Percentiles rank a stretch among this genome's conserved stretches.
Evolutionary conservation across 2,888 invertebrate species (phyloP).

Genomic region (Chrysodeixis includens): DNA sequence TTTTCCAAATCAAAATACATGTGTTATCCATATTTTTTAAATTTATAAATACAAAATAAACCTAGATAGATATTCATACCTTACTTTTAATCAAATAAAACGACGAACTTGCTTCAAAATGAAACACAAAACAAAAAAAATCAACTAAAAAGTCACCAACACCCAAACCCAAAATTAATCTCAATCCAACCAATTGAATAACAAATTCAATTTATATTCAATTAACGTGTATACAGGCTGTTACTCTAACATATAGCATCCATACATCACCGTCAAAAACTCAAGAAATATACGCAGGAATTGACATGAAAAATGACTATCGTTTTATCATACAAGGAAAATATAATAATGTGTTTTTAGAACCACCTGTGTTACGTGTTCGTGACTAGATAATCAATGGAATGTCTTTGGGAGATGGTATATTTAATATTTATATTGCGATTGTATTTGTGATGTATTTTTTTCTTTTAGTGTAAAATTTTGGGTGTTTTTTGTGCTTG

Average conservation of each 20-base stretch:
- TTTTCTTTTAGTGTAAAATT: not conserved
- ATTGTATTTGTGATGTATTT: not conserved
- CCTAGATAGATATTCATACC: too few species aligned
- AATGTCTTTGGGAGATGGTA: conserved; percentile 2
- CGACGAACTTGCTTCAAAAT: too few species aligned
- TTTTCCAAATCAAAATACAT: too few species aligned
- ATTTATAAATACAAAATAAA: too few species aligned
- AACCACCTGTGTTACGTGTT: conserved; percentile 30
- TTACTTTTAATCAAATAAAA: too few species aligned
- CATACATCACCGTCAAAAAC: conserved; percentile 74
- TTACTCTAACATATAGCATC: conserved; percentile 66
- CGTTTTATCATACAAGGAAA: conserved; percentile 66
- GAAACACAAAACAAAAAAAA: not conserved
- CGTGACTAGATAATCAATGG: conserved; percentile 5
- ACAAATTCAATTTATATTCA: conserved; percentile 68
- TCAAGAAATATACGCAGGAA: conserved; percentile 69
- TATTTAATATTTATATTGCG: not conserved
- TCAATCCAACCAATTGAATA: conserved; percentile 12
- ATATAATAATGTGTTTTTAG: conserved; percentile 55
- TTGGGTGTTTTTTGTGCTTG: not conserved
- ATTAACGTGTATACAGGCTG: conserved; percentile 72
- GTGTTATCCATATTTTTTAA: too few species aligned
- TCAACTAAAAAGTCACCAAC: not conserved
- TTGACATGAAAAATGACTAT: conserved; percentile 71
- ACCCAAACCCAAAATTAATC: not conserved